Base-by-base conservation (phyloP, 2,888 invertebrate species). In the Alviniconcha strummeri region DNA sequence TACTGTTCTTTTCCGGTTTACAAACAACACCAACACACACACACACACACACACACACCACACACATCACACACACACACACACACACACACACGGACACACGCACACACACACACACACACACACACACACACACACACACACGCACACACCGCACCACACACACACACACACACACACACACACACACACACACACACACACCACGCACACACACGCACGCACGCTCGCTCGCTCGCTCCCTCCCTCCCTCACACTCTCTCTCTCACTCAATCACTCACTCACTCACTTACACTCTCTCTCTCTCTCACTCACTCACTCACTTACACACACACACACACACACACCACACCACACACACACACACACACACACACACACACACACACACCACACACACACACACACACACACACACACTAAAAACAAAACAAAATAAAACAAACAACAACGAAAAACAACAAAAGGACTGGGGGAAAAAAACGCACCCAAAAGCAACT, bases 311-410 rank as follows among this genome's bases (percentile, higher is more conserved):
- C 13, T n/a, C 69, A 17, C 17, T 15, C 69, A 17, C n/a, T 15
- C 69, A 69, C 69, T n/a, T 7, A 13, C 17, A 69, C 17, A 69
- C 69, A 69, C 69, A 69, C 69, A 69, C 69, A 69, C n/a, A 15
- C 69, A 69, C 69, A 69, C 69, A 69, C 69, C n/a, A 69, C 69
- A 69, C 69, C 69, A 13, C 17, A 69, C 17, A 69, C 69, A 69
- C 13, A 17, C n/a, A 69, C 17, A n/a, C n/a, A 17, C 69, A n/a
- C 64, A 69, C n/a, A 17, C 13, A 69, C n/a, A n/a, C 69, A 69
- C 13, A 7, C 17, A 69, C n/a, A n/a, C 69, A 69, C 13, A 17
- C n/a, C 13, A 11, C 15, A 15, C 15, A 13, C 6, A 69, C 17
- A 17, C 69, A 69, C 7, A 69, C 6, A 69, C 6, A 13, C 17